Evolutionary conservation across 2,113 vertebrate species (phyloP), one percentile per base, ranked within the genome.

Genomic region (Datnioides undecimradiatus): DNA sequence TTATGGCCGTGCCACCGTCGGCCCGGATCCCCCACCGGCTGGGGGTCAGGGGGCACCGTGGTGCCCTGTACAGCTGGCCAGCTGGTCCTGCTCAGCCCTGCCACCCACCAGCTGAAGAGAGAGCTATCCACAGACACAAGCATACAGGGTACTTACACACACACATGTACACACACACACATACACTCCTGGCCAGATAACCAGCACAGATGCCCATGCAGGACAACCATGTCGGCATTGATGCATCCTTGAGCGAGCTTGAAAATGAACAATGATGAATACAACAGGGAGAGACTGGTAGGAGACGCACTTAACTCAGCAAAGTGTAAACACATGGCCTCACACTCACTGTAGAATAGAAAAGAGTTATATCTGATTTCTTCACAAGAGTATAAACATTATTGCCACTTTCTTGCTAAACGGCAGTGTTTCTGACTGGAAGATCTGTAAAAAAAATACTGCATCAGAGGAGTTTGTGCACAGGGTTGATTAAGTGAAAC

Each of bases 11-110:
- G 87, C 85, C 88, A 82, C 79, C 43, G 34, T 58, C 43, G 46
- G 79, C 87, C 85, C 62, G n/a, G 85, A 88, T 81, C 87, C 79
- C 90, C 91, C 80, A 72, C 88, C 11, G 60, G 48, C 76, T 29
- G 27, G 64, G 55, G 85, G 87, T 91, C 85, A 80, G 69, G 88
- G 91, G 85, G 41, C 77, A 70, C 51, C 8, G 10, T 54, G 62
- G 82, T 84, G 89, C 88, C 89, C 89, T 67, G 88, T 90, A 82
- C 87, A 82, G 88, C 81, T 48, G 65, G 90, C 89, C 91, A 92
- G 89, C 91, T 92, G 92, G 87, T 90, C 76, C 83, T 73, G 82
- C 85, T 87, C 85, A 81, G 78, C 70, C 79, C 81, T 60, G 73
- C 84, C 71, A 84, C 88, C 87, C 70, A 84, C 79, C 82, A 87